Conservation (phyloP, 2,888 invertebrate species). For the Epicampocera succincta region DNA sequence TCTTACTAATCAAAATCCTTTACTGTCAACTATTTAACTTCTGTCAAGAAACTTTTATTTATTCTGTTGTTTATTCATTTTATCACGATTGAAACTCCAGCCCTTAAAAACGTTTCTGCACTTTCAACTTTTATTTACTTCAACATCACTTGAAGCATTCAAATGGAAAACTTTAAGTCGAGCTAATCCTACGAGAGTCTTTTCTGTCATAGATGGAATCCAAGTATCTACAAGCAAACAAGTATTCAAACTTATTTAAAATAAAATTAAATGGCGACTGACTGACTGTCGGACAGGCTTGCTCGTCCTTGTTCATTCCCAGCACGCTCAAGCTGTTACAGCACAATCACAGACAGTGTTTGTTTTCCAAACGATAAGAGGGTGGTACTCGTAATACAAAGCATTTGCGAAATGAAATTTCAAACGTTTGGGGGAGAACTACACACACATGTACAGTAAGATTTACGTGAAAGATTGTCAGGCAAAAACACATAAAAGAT, state of each 20-base stretch:
- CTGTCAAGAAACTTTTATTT: background rate
- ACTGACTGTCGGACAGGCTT: background rate
- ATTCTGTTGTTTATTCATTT: background rate
- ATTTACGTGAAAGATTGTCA: background rate
- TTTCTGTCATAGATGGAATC: conserved; percentile 41
- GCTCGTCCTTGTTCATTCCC: background rate
- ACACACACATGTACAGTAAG: background rate
- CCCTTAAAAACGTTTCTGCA: background rate
- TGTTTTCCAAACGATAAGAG: conserved; percentile 38
- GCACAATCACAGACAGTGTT: conserved; percentile 56
- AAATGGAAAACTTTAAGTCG: conserved; percentile 43
- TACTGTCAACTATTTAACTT: background rate
- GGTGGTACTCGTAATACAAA: conserved; percentile 19
- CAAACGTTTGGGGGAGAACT: conserved; percentile 1
- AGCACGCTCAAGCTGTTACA: conserved; percentile 14
- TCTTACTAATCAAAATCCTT: background rate
- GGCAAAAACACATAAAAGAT: background rate
- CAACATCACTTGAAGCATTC: conserved; percentile 26
- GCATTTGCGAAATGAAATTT: conserved; percentile 54
- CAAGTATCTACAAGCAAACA: background rate
- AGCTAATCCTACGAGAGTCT: conserved; percentile 62
- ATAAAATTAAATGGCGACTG: conserved; percentile 20
- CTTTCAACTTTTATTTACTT: conserved; percentile 17
- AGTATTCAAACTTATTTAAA: conserved; percentile 26
- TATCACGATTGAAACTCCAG: background rate